Evolutionary conservation across 2,797 vertebrate genomes (phyloP), one percentile per base, ranked within the genome.

Genomic region (Peromyscus nudipes): DNA sequence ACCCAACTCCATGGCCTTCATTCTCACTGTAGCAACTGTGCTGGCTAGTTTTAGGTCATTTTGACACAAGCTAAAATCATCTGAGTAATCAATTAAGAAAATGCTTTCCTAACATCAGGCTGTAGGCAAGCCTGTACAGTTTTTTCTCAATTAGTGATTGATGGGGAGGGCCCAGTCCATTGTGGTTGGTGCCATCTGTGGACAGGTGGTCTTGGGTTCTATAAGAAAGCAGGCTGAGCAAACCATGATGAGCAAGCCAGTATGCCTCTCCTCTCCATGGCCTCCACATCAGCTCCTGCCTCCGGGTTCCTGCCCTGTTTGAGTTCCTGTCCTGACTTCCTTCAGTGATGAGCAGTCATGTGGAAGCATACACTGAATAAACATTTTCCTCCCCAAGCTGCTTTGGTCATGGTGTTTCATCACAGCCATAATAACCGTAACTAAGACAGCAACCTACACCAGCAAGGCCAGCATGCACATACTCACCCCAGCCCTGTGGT

Each of bases 401-500:
- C 13, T 52, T 52, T 37, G 46, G 64, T 31, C 25, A 40, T 40
- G 12, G 55, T 62, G 55, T 64, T 34, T 67, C 43, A 69, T 69
- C 6, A 52, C 46, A 69, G 84, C 64, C n/a, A 10, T n/a, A 52
- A 5, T 16, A 52, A 16, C 31, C 64, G 4, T 69, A 25, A n/a
- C 64, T n/a, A 25, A 52, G 84, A 10, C 12, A 17, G 0, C 19
- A 27, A 29, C 55, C 46, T 34, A 6, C 9, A n/a, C 14, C 0
- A 5, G 49, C 13, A 14, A 60, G 52, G 43, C 10, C 1, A 65
- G 23, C 0, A 12, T 11, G 12, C 0, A 12, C 14, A 10, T 1
- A 1, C 43, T 77, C 69, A 40, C 7, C 17, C 8, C 12, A 2
- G 31, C 17, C 37, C 9, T 25, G 2, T 11, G 25, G 37, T 16